A percentile compares a stretch with the other conserved stretches of the same genome.
Conservation (phyloP, 2,888 invertebrate genomes). For the Cataglyphis albicans region DNA sequence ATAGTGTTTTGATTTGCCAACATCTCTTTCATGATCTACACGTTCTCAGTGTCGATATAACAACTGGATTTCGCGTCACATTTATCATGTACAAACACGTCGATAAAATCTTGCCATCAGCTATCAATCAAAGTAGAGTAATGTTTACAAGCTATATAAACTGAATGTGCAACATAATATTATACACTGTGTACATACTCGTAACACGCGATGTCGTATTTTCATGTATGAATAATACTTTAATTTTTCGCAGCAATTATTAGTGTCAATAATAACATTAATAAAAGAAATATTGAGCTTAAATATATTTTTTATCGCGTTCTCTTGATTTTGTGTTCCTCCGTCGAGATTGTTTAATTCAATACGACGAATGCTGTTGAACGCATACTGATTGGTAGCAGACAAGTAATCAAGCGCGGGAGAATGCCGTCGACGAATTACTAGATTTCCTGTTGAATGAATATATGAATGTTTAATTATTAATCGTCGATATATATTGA, state of each 20-base stretch:
- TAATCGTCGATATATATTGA: no score
- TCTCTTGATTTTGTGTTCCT: no score
- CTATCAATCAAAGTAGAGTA: neutral
- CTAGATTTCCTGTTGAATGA: no score
- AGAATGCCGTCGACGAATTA: no score
- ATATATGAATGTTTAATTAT: no score
- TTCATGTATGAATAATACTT: slow-evolving; percentile 9
- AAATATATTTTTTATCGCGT: neutral
- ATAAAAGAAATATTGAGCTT: neutral
- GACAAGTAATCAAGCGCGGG: no score
- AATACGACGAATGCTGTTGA: neutral
- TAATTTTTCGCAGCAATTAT: neutral
- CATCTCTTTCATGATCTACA: slow-evolving; percentile 81
- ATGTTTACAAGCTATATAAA: neutral
- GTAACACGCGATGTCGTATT: neutral
- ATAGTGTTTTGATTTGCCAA: slow-evolving; percentile 77
- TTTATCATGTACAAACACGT: neutral
- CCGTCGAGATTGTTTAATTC: no score
- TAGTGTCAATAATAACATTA: neutral
- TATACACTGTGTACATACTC: neutral
- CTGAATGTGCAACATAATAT: neutral
- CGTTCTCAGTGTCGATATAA: neutral
- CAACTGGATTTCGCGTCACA: neutral
- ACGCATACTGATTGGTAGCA: no score
- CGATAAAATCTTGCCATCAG: neutral